Base-by-base conservation (phyloP, 2,797 vertebrate genomes). In the Hafferia zeledoni region DNA sequence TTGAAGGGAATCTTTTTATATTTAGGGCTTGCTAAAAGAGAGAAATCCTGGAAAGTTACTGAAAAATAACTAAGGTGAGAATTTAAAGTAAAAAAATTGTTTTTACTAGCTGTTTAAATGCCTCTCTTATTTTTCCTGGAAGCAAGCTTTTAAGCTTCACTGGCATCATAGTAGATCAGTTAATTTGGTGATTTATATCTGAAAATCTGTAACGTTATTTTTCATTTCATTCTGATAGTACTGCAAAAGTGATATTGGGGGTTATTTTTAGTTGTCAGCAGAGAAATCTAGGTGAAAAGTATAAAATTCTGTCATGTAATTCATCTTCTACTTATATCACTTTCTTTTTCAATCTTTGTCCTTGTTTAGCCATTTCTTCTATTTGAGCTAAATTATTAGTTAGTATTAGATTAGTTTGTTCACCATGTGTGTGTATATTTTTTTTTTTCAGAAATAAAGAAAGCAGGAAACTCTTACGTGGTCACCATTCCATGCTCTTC, bases 161-260 rank as follows among this genome's bases (percentile, higher is more conserved):
- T 95, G 77, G 37, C 44, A 87, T 69, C 46, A 56, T 6, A 69
- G 23, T n/a, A 30, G 33, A 76, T 56, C 47, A 70, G 27, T 74
- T 72, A 93, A 92, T 90, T 87, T 67, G 19, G 9, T 79, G 88
- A 89, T 82, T 93, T 93, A 44, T 83, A 93, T 53, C 56, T 57
- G 41, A 92, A 95, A 92, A 85, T 46, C 63, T 72, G 50, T 53
- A 81, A 79, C 17, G 15, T 46, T 93, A 64, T 43, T 89, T 93
- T 87, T 76, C 11, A 72, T 82, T 95, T 93, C 30, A 67, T 82
- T 76, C n/a, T 91, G 72, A 65, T 27, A 90, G 50, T 25, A 69
- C 31, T 59, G 50, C 9, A 93, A 56, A 87, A 83, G 59, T 70
- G 4, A 53, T 79, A 94, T 87, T 10, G 8, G 24, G 2, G 0